phyloP scores from a whole-genome alignment of 2,797 vertebrate species.

The Podarcis siculus region DNA sequence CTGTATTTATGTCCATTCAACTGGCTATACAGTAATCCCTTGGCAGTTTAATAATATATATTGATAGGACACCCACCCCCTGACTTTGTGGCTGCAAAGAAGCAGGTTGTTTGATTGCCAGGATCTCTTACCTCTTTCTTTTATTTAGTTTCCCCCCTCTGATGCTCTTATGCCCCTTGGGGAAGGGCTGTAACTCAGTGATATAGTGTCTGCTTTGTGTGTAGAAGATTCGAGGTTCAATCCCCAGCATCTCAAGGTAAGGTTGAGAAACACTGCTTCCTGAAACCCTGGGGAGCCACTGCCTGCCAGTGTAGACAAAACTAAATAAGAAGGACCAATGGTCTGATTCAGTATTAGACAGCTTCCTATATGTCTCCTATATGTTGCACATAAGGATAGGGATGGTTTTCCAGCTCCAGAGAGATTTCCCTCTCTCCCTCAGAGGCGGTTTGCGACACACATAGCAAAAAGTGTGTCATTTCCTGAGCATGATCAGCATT shows the following conservation, averaged over 20 bases:
- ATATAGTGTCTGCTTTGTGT: too few species aligned
- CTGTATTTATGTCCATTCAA: neutral
- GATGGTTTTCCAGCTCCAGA: neutral
- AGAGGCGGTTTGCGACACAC: neutral
- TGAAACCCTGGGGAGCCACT: too few species aligned
- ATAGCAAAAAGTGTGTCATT: neutral
- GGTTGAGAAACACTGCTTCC: too few species aligned
- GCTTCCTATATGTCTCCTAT: too few species aligned
- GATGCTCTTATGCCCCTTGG: neutral
- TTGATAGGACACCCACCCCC: neutral
- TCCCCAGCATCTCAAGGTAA: too few species aligned
- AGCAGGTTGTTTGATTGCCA: neutral
- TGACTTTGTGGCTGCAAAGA: neutral
- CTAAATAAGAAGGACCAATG: too few species aligned
- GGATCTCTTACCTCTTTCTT: neutral
- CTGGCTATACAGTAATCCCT: neutral
- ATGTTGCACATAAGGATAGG: neutral
- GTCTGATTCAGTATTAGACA: too few species aligned
- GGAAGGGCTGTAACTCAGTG: too few species aligned
- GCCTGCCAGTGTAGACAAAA: too few species aligned
- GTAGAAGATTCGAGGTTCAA: too few species aligned
- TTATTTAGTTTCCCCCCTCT: too few species aligned
- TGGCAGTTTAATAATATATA: neutral
- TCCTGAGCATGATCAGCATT: neutral
- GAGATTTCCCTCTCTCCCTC: neutral